phyloP scores from a whole-genome alignment of 2,797 vertebrate genomes.

The Cirrhinus molitorella region DNA sequence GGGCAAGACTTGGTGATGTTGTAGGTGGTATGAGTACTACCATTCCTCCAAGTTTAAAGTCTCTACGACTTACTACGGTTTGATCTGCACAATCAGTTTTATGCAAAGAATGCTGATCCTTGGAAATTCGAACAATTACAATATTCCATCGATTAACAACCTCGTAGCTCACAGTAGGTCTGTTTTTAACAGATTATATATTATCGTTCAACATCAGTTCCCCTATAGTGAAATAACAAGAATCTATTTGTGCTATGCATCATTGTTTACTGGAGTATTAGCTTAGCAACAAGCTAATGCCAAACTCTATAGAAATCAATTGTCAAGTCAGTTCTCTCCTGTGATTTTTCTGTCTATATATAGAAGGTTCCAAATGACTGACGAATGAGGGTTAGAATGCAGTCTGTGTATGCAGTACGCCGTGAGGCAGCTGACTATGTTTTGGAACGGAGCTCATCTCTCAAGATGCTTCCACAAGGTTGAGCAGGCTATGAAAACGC shows the following conservation, averaged over 20 bases:
- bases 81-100: no score
- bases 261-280: not conserved
- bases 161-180: not conserved
- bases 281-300: not conserved
- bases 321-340: not conserved
- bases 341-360: not conserved
- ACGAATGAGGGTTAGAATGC: not conserved
- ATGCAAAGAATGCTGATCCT: no score
- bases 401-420: not conserved
- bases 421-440: not conserved
- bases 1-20: no score
- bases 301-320: not conserved
- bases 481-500: conserved; percentile 31
- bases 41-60: no score
- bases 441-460: conserved; percentile 8
- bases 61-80: no score
- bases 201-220: not conserved
- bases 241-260: not conserved
- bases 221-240: not conserved
- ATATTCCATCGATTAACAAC: not conserved
- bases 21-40: no score
- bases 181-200: no score
- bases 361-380: not conserved
- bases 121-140: no score
- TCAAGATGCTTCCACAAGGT: conserved; percentile 23